phyloP scores from a whole-genome alignment of 2,797 vertebrate genomes.

The Neosilurus hyrtlii region DNA sequence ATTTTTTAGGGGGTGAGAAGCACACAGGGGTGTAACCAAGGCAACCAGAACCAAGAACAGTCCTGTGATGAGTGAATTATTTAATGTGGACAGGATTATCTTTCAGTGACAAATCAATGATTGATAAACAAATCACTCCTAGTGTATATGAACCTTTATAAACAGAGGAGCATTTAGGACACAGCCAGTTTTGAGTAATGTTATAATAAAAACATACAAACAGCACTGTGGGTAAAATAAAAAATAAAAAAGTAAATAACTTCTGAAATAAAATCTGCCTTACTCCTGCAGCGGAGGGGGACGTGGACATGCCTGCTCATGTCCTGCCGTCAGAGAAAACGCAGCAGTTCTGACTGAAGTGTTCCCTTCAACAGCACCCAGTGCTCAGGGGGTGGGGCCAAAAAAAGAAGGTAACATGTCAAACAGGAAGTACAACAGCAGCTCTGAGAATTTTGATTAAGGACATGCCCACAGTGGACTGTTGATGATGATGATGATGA shows the following conservation, averaged over 20 bases:
- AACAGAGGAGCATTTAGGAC: neutral
- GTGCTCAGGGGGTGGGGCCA: slow-evolving; percentile 19
- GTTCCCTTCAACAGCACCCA: slow-evolving; percentile 36
- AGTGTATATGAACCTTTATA: too few relatives aligned
- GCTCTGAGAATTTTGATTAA: neutral
- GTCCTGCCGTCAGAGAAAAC: slow-evolving; percentile 28
- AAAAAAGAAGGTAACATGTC: slow-evolving; percentile 27
- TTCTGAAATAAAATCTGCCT: too few relatives aligned
- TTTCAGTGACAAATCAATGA: too few relatives aligned
- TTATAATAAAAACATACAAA: neutral
- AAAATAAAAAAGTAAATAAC: too few relatives aligned
- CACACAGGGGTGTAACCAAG: too few relatives aligned
- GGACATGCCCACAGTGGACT: neutral
- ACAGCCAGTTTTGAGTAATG: neutral
- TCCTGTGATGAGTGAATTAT: too few relatives aligned
- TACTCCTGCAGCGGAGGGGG: slow-evolving; percentile 49
- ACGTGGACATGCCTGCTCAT: slow-evolving; percentile 59
- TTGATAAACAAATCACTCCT: too few relatives aligned
- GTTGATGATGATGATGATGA: too few relatives aligned
- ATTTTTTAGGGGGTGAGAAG: too few relatives aligned
- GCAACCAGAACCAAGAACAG: too few relatives aligned
- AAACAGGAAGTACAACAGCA: neutral
- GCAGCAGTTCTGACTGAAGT: slow-evolving; percentile 23
- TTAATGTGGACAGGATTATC: too few relatives aligned
- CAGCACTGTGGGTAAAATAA: neutral